A percentile compares a stretch with the other conserved stretches of the same genome.
These are phyloP conservation scores for Bujurquina vittata DNA, from an alignment of 2,113 vertebrate species.

Conservation along the genomic window DNA sequence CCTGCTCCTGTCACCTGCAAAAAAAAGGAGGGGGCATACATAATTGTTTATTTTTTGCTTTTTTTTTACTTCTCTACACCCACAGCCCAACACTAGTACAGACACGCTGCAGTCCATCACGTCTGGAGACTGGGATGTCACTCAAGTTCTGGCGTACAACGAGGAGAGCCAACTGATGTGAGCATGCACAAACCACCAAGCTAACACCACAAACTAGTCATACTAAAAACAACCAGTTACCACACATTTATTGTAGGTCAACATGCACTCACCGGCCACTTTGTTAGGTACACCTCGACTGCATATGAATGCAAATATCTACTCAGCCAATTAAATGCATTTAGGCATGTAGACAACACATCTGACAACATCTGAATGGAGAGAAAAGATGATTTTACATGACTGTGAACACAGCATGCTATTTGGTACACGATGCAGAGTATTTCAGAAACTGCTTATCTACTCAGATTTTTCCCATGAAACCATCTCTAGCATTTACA, in stretches of 20 bases:
- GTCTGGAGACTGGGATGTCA: slow-evolving; percentile 96
- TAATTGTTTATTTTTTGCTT: background rate
- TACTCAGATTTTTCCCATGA: background rate
- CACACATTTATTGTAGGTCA: background rate
- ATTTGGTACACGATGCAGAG: too few species aligned
- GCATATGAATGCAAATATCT: accelerated
- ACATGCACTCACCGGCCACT: background rate
- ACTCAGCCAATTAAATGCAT: background rate
- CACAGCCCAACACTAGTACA: slow-evolving; percentile 90
- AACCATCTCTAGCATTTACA: accelerated
- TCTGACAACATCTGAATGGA: background rate
- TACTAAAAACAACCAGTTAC: background rate
- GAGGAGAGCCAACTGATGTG: slow-evolving; percentile 92
- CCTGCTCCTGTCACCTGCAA: background rate
- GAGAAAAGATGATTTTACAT: background rate
- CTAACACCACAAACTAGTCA: background rate
- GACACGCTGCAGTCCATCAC: slow-evolving; percentile 94
- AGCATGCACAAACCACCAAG: slow-evolving; percentile 60
- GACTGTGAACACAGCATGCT: background rate
- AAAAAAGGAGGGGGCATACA: accelerated
- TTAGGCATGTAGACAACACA: too few species aligned
- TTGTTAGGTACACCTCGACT: background rate
- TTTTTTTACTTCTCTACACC: background rate
- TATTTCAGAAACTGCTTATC: background rate
- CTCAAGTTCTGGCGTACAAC: slow-evolving; percentile 90